A percentile compares a stretch with the other conserved stretches of the same genome.
Conservation (phyloP, 2,888 invertebrate species). For the Neoitamus cyanurus region DNA sequence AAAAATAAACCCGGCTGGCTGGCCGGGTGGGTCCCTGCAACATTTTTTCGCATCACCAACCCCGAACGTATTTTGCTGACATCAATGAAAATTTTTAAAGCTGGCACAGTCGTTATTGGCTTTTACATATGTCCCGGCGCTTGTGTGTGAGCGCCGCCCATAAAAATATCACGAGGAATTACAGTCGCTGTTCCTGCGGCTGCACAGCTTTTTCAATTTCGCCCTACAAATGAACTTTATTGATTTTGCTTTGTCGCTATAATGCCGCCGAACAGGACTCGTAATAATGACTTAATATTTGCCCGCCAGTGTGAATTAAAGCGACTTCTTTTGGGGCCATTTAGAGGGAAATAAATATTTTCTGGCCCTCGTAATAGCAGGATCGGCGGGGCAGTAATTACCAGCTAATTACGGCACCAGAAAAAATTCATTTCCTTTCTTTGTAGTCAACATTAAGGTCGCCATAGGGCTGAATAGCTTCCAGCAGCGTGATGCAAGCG, state of each 20-base stretch:
- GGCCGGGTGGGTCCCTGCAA: conserved; percentile 30
- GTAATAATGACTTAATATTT: conserved; percentile 41
- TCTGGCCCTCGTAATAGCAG: neutral
- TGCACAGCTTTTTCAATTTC: conserved; percentile 33
- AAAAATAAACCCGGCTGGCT: neutral
- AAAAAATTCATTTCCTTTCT: neutral
- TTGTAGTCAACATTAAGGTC: neutral
- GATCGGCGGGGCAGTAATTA: neutral
- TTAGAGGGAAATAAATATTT: conserved; percentile 9
- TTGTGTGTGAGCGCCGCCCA: neutral
- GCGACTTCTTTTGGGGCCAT: neutral
- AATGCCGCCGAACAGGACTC: neutral
- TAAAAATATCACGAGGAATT: conserved; percentile 20
- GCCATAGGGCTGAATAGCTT: neutral
- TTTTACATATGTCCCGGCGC: conserved; percentile 22
- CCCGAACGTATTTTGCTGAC: conserved; percentile 41
- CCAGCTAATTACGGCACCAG: neutral
- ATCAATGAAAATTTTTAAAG: conserved; percentile 47
- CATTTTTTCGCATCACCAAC: conserved; percentile 45
- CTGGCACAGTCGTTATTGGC: conserved; percentile 38
- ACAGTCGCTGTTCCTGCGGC: conserved; percentile 31
- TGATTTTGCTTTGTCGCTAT: conserved; percentile 27
- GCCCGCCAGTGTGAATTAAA: conserved; percentile 3
- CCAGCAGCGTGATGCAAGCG: neutral
- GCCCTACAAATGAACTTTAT: conserved; percentile 33